Evolutionary conservation across 2,113 vertebrate species (phyloP), one percentile per base, ranked within the genome.

Genomic region (Macrotus californicus): DNA sequence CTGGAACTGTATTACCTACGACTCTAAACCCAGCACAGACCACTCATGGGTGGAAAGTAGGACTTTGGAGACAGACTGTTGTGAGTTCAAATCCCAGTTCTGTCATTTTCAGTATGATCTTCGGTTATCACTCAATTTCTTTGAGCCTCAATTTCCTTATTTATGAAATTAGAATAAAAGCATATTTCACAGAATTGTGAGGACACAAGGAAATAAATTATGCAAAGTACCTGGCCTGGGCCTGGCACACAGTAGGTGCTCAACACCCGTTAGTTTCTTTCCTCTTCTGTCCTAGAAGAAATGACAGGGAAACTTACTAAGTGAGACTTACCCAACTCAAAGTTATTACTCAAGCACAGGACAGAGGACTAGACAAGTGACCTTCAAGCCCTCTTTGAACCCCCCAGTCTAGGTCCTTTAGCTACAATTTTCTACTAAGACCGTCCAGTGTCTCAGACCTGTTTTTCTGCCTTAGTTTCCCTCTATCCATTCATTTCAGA

Each of bases 181-280:
- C 91, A 95, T 84, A 96, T 66, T 96, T 97, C 76, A 94, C 91
- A 96, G 89, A 94, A 89, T 97, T 93, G 94, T 96, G 93, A 95
- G 96, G 96, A 97, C 94, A 97, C 96, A 97, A 97, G 96, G 93
- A 96, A 97, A 97, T 96, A 97, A 97, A 97, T 97, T 95, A 96
- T 95, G 94, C 95, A 93, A 97, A 97, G 96, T 97, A 97, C 96
- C 97, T 97, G 97, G 97, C 96, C 97, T 97, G 97, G 94, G 96
- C 95, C 97, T 97, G 96, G 95, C 97, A 97, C 97, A 97, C 79
- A 97, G 97, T 93, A 97, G 96, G 96, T 97, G 96, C 96, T 95
- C 96, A 96, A 97, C 96, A 97, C 97, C 96, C 96, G 96, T 97
- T 97, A 97, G 96, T 97, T 96, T 97, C 96, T 97, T 97, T 97